A percentile compares a stretch with the other conserved stretches of the same genome.
phyloP scores from a whole-genome alignment of 2,888 invertebrate species.

The Halocaridina rubra region DNA sequence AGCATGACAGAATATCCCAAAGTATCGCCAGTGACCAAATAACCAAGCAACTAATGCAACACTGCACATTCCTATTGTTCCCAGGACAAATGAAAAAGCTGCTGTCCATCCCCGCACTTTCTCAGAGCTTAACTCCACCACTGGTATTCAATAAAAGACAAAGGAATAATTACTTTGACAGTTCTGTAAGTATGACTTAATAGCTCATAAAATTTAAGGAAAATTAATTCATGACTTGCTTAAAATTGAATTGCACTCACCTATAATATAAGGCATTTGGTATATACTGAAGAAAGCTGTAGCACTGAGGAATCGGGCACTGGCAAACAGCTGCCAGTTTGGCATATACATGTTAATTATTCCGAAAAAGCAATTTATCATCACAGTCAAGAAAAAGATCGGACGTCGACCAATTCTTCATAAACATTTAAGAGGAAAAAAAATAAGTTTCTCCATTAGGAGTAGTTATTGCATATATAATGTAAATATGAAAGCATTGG shows the following conservation, averaged over 20 bases:
- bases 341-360: constrained; percentile 24
- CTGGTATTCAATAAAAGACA: constrained; percentile 7
- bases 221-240: no score
- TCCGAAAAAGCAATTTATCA: constrained; percentile 37
- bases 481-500: no score
- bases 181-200: background rate
- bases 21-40: constrained; percentile 38
- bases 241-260: no score
- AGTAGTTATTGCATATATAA: background rate
- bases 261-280: constrained; percentile 55
- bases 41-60: constrained; percentile 43
- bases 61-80: constrained; percentile 45
- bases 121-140: constrained; percentile 41
- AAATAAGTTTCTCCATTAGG: background rate
- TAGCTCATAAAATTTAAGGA: no score
- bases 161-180: background rate
- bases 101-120: constrained; percentile 31
- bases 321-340: constrained; percentile 33
- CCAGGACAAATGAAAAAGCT: constrained; percentile 24
- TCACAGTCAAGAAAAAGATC: constrained; percentile 25
- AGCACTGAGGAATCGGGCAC: constrained; percentile 34
- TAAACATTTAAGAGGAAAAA: background rate
- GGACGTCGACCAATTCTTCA: constrained; percentile 48
- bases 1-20: constrained; percentile 33
- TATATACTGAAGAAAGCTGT: constrained; percentile 53